Evolutionary conservation across 2,888 invertebrate species (phyloP).

Genomic region (Dilophus febrilis): DNA sequence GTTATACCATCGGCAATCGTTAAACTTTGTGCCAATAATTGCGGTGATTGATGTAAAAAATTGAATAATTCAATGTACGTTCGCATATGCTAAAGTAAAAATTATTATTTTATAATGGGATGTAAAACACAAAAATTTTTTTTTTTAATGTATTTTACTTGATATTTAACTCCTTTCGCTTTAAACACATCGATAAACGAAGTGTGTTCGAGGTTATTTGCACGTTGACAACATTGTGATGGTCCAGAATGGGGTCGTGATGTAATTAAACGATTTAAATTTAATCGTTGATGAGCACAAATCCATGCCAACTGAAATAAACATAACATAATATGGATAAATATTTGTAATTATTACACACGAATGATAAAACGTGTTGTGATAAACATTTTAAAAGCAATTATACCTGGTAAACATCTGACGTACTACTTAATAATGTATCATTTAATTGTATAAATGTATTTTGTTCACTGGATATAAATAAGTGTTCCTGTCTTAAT

Average conservation of each 20-base stretch:
- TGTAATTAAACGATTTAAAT: slow-evolving; percentile 57
- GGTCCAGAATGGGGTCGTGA: slow-evolving; percentile 61
- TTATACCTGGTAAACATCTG: slow-evolving; percentile 35
- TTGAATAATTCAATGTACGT: slow-evolving; percentile 53
- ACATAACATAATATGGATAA: not conserved
- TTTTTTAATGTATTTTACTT: slow-evolving; percentile 33
- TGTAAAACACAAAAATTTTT: not conserved
- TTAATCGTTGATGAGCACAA: slow-evolving; percentile 69
- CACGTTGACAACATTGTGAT: slow-evolving; percentile 55
- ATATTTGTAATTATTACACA: not conserved
- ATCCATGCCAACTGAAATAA: slow-evolving; percentile 58
- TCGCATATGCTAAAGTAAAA: slow-evolving; percentile 32
- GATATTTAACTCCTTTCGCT: slow-evolving; percentile 64
- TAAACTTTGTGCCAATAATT: slow-evolving; percentile 50
- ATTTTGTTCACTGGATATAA: slow-evolving; percentile 70
- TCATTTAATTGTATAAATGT: slow-evolving; percentile 62
- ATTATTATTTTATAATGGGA: not conserved
- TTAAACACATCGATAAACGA: slow-evolving; percentile 68
- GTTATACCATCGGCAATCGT: slow-evolving; percentile 44
- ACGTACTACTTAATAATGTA: slow-evolving; percentile 41
- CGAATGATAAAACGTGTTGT: not conserved
- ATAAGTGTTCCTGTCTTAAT: slow-evolving; percentile 53
- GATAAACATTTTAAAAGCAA: too few species aligned
- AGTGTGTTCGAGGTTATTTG: slow-evolving; percentile 42
- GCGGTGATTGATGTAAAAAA: slow-evolving; percentile 48